Evolutionary conservation across 2,888 invertebrate species (phyloP).

Genomic region (Drosophila fungiperda): DNA sequence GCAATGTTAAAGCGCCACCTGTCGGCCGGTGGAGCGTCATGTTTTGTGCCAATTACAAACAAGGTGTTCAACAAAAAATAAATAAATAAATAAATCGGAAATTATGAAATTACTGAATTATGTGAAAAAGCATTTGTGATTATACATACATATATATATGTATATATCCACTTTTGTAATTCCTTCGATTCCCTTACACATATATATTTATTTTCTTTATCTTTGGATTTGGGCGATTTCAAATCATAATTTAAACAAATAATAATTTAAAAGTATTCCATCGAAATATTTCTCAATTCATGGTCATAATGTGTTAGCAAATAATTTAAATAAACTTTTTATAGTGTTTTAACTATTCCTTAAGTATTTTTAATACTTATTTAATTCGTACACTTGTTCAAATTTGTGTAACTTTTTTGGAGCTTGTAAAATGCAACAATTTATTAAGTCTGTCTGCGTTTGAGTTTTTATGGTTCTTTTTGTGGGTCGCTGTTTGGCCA

Average conservation of each 20-base stretch:
- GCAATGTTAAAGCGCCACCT: conserved; percentile 37
- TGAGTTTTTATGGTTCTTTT: conserved; percentile 32
- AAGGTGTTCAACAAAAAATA: conserved; percentile 30
- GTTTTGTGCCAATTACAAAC: conserved; percentile 17
- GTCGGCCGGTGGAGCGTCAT: conserved; percentile 18
- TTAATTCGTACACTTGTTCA: not conserved
- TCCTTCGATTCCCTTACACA: not conserved
- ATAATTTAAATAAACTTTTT: not conserved
- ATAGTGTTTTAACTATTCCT: not conserved
- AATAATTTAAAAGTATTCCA: too few relatives aligned
- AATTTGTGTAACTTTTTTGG: conserved; percentile 8
- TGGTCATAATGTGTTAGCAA: too few relatives aligned
- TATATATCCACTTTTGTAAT: not conserved
- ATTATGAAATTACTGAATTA: conserved; percentile 45
- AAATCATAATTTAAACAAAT: too few relatives aligned
- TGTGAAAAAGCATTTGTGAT: not conserved
- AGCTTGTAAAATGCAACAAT: conserved; percentile 35
- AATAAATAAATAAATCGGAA: conserved; percentile 39
- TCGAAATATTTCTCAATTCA: too few relatives aligned
- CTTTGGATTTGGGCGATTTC: too few relatives aligned
- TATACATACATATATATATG: not conserved
- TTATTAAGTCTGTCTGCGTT: conserved; percentile 18
- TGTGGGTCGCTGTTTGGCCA: conserved; percentile 34
- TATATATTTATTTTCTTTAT: not conserved
- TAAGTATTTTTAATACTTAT: not conserved